phyloP scores from a whole-genome alignment of 2,113 vertebrate species.

The Herpetotheres cachinnans region DNA sequence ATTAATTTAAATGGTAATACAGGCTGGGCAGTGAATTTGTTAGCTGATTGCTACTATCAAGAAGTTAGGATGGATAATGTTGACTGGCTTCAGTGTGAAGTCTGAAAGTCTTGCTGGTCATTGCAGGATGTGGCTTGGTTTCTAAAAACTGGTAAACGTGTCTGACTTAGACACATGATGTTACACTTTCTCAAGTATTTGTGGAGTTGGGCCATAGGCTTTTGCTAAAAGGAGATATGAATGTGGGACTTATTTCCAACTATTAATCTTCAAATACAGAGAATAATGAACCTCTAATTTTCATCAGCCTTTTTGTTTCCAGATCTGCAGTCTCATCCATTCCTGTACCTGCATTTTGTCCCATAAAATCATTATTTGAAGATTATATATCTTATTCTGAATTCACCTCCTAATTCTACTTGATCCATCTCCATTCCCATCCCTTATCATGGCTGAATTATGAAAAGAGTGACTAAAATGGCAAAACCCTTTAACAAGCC shows the following conservation, averaged over 20 bases:
- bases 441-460: neutral
- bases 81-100: neutral
- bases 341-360: neutral
- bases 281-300: neutral
- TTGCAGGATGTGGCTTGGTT: neutral
- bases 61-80: neutral
- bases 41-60: neutral
- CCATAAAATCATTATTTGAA: neutral
- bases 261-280: neutral
- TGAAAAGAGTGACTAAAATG: neutral
- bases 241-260: neutral
- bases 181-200: neutral
- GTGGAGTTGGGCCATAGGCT: neutral
- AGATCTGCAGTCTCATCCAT: neutral
- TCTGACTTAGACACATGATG: neutral
- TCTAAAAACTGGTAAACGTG: neutral
- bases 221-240: neutral
- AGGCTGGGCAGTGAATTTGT: constrained; percentile 43
- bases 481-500: neutral
- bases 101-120: neutral
- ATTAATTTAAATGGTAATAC: constrained; percentile 28
- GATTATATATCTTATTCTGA: neutral
- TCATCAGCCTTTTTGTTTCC: constrained; percentile 28
- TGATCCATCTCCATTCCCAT: neutral
- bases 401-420: neutral